phyloP scores from a whole-genome alignment of 1,140 invertebrate species.

The Steinernema feltiae region DNA sequence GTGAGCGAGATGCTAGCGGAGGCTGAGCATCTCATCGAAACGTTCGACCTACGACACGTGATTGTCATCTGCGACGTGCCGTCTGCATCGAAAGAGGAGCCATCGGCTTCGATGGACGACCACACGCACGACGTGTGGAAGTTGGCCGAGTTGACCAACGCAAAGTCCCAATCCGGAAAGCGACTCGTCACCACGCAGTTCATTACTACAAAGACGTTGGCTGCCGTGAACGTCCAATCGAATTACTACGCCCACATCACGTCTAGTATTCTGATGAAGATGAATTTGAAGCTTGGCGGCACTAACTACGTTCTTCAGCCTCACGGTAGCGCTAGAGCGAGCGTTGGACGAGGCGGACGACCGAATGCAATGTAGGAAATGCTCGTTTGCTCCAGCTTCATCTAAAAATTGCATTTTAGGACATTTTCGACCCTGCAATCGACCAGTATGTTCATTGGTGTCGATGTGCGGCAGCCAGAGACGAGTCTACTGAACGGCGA shows the following conservation, averaged over 20 bases:
- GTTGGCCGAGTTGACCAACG: background rate
- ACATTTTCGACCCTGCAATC: background rate
- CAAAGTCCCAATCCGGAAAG: background rate
- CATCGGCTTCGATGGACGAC: background rate
- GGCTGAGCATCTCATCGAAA: background rate
- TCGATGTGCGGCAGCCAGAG: background rate
- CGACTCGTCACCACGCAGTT: background rate
- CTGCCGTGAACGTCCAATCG: background rate
- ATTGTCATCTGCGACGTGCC: background rate
- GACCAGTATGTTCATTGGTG: background rate
- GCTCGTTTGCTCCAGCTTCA: background rate
- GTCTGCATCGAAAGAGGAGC: too few species aligned
- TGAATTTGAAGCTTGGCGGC: background rate
- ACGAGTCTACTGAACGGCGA: background rate
- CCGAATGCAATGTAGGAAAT: too few species aligned
- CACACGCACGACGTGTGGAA: background rate
- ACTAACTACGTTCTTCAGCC: background rate
- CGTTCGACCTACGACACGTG: background rate
- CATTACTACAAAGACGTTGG: background rate
- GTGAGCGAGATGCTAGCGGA: background rate
- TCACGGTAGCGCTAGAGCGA: too few species aligned
- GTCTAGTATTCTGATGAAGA: background rate
- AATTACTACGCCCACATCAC: background rate
- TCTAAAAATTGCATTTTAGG: background rate
- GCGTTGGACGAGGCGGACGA: too few species aligned